Evolutionary conservation across 2,888 invertebrate species (phyloP).

Genomic region (Phyto melanocephala): DNA sequence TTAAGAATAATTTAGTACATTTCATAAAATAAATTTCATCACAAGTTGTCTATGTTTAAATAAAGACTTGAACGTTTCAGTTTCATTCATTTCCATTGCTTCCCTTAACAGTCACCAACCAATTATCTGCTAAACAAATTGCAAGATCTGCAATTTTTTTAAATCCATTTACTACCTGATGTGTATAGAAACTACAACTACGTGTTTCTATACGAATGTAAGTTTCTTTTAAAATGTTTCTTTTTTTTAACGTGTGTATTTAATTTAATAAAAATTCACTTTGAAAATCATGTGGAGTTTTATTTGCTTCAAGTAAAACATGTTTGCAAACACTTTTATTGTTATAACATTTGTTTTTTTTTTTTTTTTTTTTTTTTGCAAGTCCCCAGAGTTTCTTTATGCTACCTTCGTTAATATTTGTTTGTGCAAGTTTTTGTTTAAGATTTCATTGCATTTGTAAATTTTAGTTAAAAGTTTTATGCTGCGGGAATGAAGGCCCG

Average conservation of each 20-base stretch:
- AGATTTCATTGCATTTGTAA: slow-evolving; percentile 24
- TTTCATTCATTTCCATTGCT: slow-evolving; percentile 4
- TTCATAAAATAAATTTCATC: too few relatives aligned
- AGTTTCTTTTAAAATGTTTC: neutral
- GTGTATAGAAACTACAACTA: slow-evolving; percentile 9
- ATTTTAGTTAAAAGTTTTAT: slow-evolving; percentile 29
- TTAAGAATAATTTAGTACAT: too few relatives aligned
- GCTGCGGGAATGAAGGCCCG: neutral
- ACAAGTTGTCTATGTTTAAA: too few relatives aligned
- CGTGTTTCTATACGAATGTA: neutral
- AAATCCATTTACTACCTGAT: slow-evolving; percentile 55
- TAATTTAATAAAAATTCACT: slow-evolving; percentile 38
- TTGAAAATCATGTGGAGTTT: slow-evolving; percentile 52
- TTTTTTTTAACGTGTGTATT: slow-evolving; percentile 15
- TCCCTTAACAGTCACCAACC: slow-evolving; percentile 36
- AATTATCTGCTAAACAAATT: slow-evolving; percentile 55
- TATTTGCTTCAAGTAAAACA: slow-evolving; percentile 61
- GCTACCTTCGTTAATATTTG: neutral
- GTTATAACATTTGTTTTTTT: slow-evolving; percentile 61
- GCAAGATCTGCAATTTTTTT: slow-evolving; percentile 42
- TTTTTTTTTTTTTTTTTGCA: too few relatives aligned
- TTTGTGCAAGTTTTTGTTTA: slow-evolving; percentile 33
- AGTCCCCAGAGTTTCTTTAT: slow-evolving; percentile 51
- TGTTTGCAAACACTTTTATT: slow-evolving; percentile 65
- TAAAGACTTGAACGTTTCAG: neutral